These are phyloP conservation scores for Rhyzopertha dominica DNA, from an alignment of 1,140 invertebrate genomes.

Conservation along the genomic window DNA sequence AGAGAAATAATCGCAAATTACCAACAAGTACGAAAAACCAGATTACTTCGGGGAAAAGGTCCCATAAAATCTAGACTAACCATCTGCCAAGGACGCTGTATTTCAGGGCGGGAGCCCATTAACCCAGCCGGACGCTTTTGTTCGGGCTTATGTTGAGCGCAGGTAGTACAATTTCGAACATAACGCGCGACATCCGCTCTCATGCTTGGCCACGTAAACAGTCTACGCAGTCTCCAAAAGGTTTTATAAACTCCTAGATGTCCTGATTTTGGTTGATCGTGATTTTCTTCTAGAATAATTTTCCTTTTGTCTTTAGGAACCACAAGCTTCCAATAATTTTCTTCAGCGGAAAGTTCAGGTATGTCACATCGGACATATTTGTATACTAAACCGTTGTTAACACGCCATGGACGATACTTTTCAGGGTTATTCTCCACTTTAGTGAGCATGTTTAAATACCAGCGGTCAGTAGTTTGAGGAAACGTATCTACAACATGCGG, in stretches of 20 bases:
- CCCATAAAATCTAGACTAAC: too few relatives aligned
- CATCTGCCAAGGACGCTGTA: too few relatives aligned
- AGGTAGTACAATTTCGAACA: constrained; percentile 4
- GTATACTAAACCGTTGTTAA: constrained; percentile 6
- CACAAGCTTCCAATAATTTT: constrained; percentile 7
- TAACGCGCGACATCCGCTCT: constrained; percentile 12
- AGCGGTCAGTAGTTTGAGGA: constrained; percentile 2
- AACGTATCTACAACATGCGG: too few relatives aligned
- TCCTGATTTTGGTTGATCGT: constrained; percentile 6
- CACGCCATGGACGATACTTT: neutral
- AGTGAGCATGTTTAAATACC: constrained; percentile 1
- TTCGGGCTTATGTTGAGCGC: constrained; percentile 7
- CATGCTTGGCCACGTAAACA: constrained; percentile 17
- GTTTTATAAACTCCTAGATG: constrained; percentile 10
- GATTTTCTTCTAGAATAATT: neutral
- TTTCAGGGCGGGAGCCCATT: too few relatives aligned
- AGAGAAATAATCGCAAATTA: too few relatives aligned
- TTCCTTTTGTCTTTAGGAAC: constrained; percentile 7
- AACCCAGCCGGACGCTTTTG: neutral
- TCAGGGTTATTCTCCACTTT: neutral
- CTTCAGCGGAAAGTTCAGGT: neutral
- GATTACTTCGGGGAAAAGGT: too few relatives aligned
- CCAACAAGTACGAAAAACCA: too few relatives aligned
- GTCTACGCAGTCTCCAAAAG: constrained; percentile 4
- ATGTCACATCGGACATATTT: neutral